Base-by-base conservation (phyloP, 2,888 invertebrate species). In the Toxonevra muliebris region DNA sequence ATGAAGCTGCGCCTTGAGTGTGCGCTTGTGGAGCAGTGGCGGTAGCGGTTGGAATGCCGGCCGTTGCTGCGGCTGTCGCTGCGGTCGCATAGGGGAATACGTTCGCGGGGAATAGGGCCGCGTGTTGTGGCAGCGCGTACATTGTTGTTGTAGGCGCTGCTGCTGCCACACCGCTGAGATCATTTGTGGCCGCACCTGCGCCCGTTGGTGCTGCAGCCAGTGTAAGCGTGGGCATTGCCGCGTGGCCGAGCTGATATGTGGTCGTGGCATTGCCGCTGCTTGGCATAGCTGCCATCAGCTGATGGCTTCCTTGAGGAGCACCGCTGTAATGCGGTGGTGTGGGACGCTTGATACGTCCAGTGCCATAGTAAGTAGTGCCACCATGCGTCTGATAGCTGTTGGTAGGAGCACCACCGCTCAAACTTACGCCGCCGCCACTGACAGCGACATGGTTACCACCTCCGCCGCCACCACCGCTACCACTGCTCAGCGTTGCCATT, bases 51-150 rank as follows among this genome's bases (percentile, higher is more conserved):
- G 77, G 75, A 54, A 77, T 76, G 17, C 75, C 76, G 57, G 76
- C 72, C 59, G 75, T 77, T 40, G 79, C 76, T 60, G 79, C 75
- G 66, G 77, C 75, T 65, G 79, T 74, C 71, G 76, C 67, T 71
- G 77, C 75, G 55, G 83, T 66, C 41, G 84, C 76, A 69, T 85
- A 85, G 50, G 84, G 85, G 74, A 85, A 83, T 77, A 85, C 79
- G 72, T 84, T 84, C 67, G 84, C 78, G 66, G 84, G 82, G 74
- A 85, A 83, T 70, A 82, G 65, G 30, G 85, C 78, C 53, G 84
- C 81, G 65, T 84, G 83, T 72, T 84, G 85, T 13, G 84, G 84
- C 75, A 85, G 76, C 67, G 85, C 81, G 70, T 85, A 85, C 76
- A 85, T 81, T 61, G 84, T 80, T 11, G 83, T 67, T 61, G 79